Percentiles rank a stretch among this genome's conserved stretches.
Conservation (phyloP, 2,888 invertebrate genomes). For the Tyria jacobaeae region DNA sequence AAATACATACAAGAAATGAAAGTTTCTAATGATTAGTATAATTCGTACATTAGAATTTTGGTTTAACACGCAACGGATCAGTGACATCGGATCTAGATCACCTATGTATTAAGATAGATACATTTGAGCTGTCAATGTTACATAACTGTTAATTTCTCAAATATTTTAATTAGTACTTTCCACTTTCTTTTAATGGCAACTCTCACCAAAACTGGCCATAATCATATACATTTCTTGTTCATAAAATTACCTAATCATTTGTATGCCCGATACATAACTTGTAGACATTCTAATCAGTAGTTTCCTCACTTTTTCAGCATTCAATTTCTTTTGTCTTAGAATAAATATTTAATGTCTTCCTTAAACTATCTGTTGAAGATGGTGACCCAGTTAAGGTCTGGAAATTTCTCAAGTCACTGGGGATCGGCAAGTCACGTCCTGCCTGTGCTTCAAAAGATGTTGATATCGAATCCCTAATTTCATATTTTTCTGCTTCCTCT, state of each 20-base stretch:
- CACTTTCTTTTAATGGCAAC: slow-evolving; percentile 22
- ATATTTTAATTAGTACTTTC: slow-evolving; percentile 18
- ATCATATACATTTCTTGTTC: background rate
- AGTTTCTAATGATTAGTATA: background rate
- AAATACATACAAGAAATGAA: background rate
- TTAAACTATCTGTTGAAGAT: too few relatives aligned
- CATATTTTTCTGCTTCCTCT: too few relatives aligned
- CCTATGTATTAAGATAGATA: background rate
- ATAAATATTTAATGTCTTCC: too few relatives aligned
- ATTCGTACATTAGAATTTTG: background rate
- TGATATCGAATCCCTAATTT: too few relatives aligned
- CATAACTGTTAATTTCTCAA: slow-evolving; percentile 8
- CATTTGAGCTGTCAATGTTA: background rate
- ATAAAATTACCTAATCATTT: slow-evolving; percentile 11
- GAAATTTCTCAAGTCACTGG: too few relatives aligned
- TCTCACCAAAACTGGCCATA: slow-evolving; percentile 15
- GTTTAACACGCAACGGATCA: background rate
- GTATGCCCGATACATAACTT: background rate
- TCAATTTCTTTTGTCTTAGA: background rate
- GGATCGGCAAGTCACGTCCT: too few relatives aligned
- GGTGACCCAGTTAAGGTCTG: too few relatives aligned
- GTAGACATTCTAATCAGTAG: background rate
- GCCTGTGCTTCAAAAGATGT: too few relatives aligned
- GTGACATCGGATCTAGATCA: background rate
- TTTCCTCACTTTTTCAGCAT: background rate